Base-by-base conservation (phyloP, 1,140 invertebrate genomes). In the Drosophila navojoa region DNA sequence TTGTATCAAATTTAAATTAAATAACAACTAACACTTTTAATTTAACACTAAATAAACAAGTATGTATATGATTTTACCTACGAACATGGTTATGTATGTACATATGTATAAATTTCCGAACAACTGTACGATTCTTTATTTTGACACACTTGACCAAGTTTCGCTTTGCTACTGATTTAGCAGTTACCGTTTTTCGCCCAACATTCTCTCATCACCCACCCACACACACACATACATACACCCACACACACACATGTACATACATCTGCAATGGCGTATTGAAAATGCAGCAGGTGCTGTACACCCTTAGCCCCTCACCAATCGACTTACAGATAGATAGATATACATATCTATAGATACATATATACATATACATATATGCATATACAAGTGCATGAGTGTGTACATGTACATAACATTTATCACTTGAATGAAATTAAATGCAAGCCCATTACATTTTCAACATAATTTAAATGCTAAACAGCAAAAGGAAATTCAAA, bases 141-240 rank as follows among this genome's bases (percentile, higher is more conserved):
- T 86, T 89, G 72, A 67, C 79, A 79, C 72, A 87, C 82, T 87
- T 89, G 82, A 87, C 82, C 82, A 87, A 87, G 67, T 84, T 87
- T 89, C 68, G 68, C 64, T 61, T 47, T 38, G 27, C 38, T 79
- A 58, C 62, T 62, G 68, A 82, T 73, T 76, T 76, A 68, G 76
- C 54, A 79, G 74, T 76, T 60, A 66, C 60, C 44, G 68, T 70
- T 67, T 61, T 55, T 54, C n/a, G 19, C 16, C 50, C 38, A 62
- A 42, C 58, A 55, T 19, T 29, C 27, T 10, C 32, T 10, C 32
- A 7, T 2, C 32, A n/a, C n/a, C n/a, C n/a, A n/a, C n/a, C n/a
- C n/a, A n/a, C n/a, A n/a, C n/a, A n/a, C n/a, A n/a, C n/a, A n/a
- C n/a, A n/a, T n/a, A n/a, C n/a, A n/a, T n/a, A n/a, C n/a, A 5